phyloP scores from a whole-genome alignment of 2,113 vertebrate genomes.

The Eretmochelys imbricata region DNA sequence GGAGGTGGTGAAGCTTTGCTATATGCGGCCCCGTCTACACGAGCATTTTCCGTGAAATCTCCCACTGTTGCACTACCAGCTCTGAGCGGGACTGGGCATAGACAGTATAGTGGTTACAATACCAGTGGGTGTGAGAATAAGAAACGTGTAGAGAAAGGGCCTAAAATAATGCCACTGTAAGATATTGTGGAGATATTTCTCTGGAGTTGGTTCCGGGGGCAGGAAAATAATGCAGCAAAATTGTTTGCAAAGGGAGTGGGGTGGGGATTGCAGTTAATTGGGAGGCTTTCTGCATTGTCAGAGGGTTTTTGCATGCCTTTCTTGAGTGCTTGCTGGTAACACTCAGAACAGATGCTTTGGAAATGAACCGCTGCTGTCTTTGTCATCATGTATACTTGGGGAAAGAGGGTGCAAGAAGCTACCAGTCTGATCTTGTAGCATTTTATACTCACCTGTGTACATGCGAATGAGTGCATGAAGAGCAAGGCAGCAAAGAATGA shows the following conservation, averaged over 20 bases:
- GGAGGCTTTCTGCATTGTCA: not conserved
- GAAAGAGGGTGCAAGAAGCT: not conserved
- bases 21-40: not conserved
- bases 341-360: not conserved
- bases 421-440: not conserved
- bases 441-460: not conserved
- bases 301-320: not conserved
- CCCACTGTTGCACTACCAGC: not conserved
- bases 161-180: not conserved
- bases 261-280: not conserved
- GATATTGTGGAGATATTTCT: not conserved
- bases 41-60: not conserved
- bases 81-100: not conserved
- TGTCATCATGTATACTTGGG: not conserved
- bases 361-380: not conserved
- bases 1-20: not conserved
- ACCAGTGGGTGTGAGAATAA: not conserved
- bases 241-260: not conserved
- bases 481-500: not conserved
- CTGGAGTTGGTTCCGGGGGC: not conserved
- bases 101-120: not conserved
- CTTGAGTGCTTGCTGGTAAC: not conserved
- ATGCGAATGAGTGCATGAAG: not conserved
- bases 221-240: not conserved
- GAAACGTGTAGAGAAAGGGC: not conserved